These are phyloP conservation scores for Cotesia typhae DNA, from an alignment of 1,140 invertebrate genomes.

Conservation along the genomic window DNA sequence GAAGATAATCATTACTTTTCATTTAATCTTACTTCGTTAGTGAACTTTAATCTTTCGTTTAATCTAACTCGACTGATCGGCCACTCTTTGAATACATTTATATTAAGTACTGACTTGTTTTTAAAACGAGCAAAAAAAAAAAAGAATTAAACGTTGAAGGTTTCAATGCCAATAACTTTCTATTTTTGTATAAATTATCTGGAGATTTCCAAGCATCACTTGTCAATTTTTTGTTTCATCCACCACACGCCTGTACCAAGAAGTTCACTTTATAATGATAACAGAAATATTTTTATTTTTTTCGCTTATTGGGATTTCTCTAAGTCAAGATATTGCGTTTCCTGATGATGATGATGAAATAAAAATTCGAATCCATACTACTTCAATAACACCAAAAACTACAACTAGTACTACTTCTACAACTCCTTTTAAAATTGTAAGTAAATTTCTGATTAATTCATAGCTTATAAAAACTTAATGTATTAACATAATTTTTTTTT, in stretches of 20 bases:
- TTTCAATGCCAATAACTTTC: constrained; percentile 23
- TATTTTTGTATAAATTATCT: constrained; percentile 6
- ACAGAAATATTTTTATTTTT: constrained; percentile 1
- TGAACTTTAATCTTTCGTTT: constrained; percentile 1
- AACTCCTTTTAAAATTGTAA: not conserved
- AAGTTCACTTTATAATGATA: not conserved
- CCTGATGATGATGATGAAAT: not conserved
- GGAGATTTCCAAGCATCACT: not conserved
- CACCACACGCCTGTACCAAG: not conserved
- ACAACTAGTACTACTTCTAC: not conserved
- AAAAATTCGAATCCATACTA: not conserved
- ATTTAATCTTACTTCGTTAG: not conserved
- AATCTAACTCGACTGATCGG: not conserved
- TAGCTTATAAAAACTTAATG: not conserved
- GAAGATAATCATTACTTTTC: not conserved
- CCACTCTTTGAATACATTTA: not conserved
- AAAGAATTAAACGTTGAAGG: constrained; percentile 6
- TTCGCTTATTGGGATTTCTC: not conserved
- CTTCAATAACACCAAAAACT: not conserved
- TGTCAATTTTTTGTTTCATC: not conserved
- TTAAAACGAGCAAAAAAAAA: constrained; percentile 5
- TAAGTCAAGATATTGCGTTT: constrained; percentile 16
- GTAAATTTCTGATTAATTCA: not conserved
- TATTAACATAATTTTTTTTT: not conserved
- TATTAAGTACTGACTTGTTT: not conserved